phyloP scores from a whole-genome alignment of 2,888 invertebrate species.

The Polymixis flavicincta region DNA sequence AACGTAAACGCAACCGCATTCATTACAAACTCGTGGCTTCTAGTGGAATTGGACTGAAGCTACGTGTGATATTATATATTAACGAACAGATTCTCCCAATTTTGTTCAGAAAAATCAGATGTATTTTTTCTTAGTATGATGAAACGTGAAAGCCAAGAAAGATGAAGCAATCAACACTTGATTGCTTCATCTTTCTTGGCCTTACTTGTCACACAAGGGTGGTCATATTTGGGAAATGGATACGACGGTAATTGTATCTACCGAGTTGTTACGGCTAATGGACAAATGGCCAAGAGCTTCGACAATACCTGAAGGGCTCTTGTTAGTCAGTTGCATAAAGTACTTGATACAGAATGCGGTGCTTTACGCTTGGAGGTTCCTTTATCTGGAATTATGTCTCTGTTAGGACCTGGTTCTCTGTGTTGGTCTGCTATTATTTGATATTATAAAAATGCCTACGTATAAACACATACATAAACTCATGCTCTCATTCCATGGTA shows the following conservation, averaged over 20 bases:
- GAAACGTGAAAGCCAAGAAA: background rate
- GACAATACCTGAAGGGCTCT: conserved; percentile 26
- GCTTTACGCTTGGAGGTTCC: background rate
- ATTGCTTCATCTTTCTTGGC: no score
- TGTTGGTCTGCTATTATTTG: background rate
- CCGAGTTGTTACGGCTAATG: conserved; percentile 27
- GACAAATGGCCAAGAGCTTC: conserved; percentile 27
- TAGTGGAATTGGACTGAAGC: conserved; percentile 4
- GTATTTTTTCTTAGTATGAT: background rate
- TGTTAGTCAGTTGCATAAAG: conserved; percentile 23
- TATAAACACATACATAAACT: background rate
- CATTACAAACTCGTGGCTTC: conserved; percentile 14
- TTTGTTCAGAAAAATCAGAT: background rate
- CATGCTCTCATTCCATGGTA: background rate
- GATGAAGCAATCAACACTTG: background rate
- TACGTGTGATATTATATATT: conserved; percentile 25
- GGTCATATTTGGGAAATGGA: conserved; percentile 4
- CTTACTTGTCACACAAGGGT: background rate
- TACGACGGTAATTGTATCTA: conserved; percentile 3
- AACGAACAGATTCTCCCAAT: background rate
- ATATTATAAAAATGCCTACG: background rate
- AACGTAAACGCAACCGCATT: conserved; percentile 27
- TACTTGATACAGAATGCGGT: conserved; percentile 1
- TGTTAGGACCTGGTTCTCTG: background rate
- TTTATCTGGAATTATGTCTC: background rate